phyloP scores from a whole-genome alignment of 2,113 vertebrate genomes.

The Columba janthina region DNA sequence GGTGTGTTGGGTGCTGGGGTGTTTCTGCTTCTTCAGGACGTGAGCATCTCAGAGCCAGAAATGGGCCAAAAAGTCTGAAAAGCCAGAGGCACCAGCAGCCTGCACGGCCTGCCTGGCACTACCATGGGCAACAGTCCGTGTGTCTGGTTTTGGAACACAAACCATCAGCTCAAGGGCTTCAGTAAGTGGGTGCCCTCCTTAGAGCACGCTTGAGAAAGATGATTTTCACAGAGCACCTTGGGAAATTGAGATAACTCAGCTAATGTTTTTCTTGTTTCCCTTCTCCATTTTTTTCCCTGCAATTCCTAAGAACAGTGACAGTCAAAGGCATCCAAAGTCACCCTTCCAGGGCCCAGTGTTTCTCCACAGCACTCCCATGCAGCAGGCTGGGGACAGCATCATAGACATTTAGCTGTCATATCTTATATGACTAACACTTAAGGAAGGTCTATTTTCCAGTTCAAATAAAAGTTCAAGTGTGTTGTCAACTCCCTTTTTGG shows the following conservation, averaged over 20 bases:
- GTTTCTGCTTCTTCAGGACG: background rate
- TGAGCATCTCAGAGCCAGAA: background rate
- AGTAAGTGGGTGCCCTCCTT: background rate
- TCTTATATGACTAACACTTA: background rate
- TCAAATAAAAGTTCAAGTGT: background rate
- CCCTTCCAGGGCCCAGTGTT: background rate
- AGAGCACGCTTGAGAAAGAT: background rate
- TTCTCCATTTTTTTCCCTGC: background rate
- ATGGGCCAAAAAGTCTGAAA: background rate
- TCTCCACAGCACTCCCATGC: background rate
- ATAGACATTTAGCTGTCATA: background rate
- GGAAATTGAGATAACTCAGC: background rate
- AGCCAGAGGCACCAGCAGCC: background rate
- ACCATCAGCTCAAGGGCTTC: background rate
- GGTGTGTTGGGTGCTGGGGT: background rate
- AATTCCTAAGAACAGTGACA: background rate
- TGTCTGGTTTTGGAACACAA: background rate
- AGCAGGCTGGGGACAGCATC: background rate
- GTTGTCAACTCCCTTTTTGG: background rate
- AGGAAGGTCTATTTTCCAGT: background rate
- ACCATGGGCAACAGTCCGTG: rapidly evolving
- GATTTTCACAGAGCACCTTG: background rate
- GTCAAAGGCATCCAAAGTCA: background rate
- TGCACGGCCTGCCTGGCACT: background rate
- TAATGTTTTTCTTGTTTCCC: background rate